A percentile compares a stretch with the other conserved stretches of the same genome.
Evolutionary conservation across 2,888 invertebrate species (phyloP).

Genomic region (Nymphalis c-album): DNA sequence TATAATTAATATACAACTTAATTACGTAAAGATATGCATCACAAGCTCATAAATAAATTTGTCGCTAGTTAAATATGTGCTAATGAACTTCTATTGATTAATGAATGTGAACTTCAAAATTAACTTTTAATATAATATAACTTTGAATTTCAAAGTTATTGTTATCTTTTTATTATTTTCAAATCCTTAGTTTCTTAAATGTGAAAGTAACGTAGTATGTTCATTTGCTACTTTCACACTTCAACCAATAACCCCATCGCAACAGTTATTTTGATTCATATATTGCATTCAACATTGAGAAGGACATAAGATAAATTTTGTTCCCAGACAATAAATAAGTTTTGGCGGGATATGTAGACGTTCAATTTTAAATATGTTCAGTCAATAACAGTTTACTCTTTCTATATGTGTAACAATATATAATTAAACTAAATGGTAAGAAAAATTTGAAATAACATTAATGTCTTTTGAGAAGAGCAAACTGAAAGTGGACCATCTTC

Average conservation of each 20-base stretch:
- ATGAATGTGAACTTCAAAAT: too few species aligned
- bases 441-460: constrained; percentile 38
- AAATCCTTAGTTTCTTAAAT: background rate
- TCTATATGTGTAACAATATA: background rate
- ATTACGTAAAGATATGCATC: too few species aligned
- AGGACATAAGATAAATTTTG: background rate
- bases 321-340: too few species aligned
- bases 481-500: constrained; percentile 51
- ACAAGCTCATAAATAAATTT: too few species aligned
- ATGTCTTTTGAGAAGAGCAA: constrained; percentile 39
- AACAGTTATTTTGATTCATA: background rate
- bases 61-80: too few species aligned
- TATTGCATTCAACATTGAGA: background rate
- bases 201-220: constrained; percentile 6
- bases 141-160: background rate
- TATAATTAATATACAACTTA: too few species aligned
- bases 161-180: background rate
- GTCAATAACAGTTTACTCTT: background rate
- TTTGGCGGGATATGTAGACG: too few species aligned
- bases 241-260: background rate
- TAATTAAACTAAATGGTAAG: constrained; percentile 23
- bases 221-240: constrained; percentile 5
- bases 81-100: too few species aligned
- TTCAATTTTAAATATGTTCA: too few species aligned
- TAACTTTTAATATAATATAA: background rate